phyloP scores from a whole-genome alignment of 2,797 vertebrate species.

The Setipinna tenuifilis region DNA sequence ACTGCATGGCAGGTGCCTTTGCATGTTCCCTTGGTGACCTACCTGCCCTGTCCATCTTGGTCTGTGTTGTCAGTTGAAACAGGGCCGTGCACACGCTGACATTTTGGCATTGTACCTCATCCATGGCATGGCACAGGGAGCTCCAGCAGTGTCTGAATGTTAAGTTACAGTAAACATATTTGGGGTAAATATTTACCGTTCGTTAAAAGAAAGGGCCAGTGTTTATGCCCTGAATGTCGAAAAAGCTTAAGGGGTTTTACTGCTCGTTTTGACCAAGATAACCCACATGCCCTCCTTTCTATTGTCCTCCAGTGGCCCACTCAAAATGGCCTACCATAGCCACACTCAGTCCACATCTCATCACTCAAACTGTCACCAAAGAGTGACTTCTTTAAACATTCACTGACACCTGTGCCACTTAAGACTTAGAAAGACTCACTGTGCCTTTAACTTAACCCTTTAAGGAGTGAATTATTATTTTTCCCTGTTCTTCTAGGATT shows the following conservation, averaged over 20 bases:
- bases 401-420: not conserved
- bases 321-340: not conserved
- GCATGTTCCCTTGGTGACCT: not conserved
- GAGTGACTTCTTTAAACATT: not conserved
- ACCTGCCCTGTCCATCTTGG: not conserved
- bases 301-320: not conserved
- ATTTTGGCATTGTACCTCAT: slow-evolving; percentile 16
- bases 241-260: not conserved
- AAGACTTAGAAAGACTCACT: not conserved
- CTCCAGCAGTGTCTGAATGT: not conserved
- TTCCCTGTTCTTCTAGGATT: too few species aligned
- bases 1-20: not conserved
- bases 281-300: not conserved
- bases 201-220: not conserved
- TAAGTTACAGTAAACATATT: slow-evolving; percentile 18
- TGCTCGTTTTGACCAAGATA: not conserved
- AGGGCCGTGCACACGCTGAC: not conserved
- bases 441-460: too few species aligned
- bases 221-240: not conserved
- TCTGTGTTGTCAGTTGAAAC: slow-evolving; percentile 1
- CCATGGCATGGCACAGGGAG: not conserved
- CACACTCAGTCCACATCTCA: not conserved
- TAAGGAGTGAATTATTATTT: too few species aligned
- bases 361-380: not conserved
- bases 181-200: not conserved